Conservation (phyloP, 2,113 vertebrate genomes). For the Oreochromis tanganicae region DNA sequence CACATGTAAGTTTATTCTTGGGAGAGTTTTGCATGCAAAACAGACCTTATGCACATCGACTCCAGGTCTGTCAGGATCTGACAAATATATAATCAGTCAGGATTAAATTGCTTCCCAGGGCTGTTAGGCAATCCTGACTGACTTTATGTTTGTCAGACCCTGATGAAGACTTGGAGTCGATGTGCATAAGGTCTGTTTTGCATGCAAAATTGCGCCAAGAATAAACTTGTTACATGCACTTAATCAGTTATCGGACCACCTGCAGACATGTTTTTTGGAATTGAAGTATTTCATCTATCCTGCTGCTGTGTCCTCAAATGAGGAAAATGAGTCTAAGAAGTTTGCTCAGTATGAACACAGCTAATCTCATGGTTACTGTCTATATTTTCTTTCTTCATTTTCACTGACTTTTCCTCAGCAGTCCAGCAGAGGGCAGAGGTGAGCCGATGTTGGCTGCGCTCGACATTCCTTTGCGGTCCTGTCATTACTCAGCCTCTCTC, state of each 20-base stretch:
- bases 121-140: not conserved
- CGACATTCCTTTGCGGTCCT: conserved; percentile 55
- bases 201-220: not conserved
- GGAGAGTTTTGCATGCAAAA: not conserved
- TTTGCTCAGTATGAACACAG: not conserved
- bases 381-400: not conserved
- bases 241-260: not conserved
- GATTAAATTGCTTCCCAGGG: not conserved
- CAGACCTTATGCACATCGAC: not conserved
- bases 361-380: not conserved
- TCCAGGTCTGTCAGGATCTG: not conserved
- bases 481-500: conserved; percentile 51
- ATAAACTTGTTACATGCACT: not conserved
- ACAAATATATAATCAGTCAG: not conserved
- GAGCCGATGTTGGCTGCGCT: conserved; percentile 1
- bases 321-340: not conserved
- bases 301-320: not conserved
- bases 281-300: not conserved
- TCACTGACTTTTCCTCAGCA: not conserved
- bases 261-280: not conserved
- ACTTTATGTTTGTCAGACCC: not conserved
- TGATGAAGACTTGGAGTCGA: not conserved
- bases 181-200: not conserved
- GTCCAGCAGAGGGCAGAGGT: conserved; percentile 64
- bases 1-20: not conserved